Evolutionary conservation across 2,888 invertebrate genomes (phyloP), one percentile per base, ranked within the genome.

Genomic region (Drosophila siamana): DNA sequence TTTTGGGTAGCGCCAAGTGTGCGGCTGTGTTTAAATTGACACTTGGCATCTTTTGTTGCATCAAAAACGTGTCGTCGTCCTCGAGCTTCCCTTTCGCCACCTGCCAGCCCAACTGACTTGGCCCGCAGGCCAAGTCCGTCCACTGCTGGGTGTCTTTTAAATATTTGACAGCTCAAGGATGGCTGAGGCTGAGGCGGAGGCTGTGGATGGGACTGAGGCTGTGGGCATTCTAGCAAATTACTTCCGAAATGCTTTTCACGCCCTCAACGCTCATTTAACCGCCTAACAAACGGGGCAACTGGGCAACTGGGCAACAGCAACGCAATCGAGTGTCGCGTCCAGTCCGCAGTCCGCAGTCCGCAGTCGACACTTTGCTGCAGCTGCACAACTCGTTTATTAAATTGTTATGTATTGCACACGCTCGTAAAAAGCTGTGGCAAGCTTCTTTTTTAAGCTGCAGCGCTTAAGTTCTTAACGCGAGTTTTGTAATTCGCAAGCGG

Each of bases 21-120:
- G 87, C 81, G 83, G 81, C 83, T 26, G 4, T 88, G 78, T 74
- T 88, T 88, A 84, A 88, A 84, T 84, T 84, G 83, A 84, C 83
- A 88, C 87, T 84, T 87, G 83, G 81, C 81, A 88, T 84, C 85
- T 88, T 84, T 84, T 84, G 82, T 87, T 82, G 89, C 85, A 84
- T 83, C 80, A 86, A 76, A 86, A 86, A 78, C 59, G 78, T 74
- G 78, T 64, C 47, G 57, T 50, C 57, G 51, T 48, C 30, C 60
- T 60, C 40, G 40, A 40, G 48, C 36, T 52, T 11, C 30, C 36
- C 16, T 54, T 30, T 28, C 40, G 41, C 33, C 56, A 54, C 46
- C 38, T 61, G 52, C 36, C 47, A n/a, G n/a, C n/a, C 28, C 44
- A 44, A 36, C 40, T 67, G 43, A 13, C 28, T 44, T 11, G 30